Evolutionary conservation across 2,113 vertebrate genomes (phyloP), one percentile per base, ranked within the genome.

Genomic region (Caranx melampygus): DNA sequence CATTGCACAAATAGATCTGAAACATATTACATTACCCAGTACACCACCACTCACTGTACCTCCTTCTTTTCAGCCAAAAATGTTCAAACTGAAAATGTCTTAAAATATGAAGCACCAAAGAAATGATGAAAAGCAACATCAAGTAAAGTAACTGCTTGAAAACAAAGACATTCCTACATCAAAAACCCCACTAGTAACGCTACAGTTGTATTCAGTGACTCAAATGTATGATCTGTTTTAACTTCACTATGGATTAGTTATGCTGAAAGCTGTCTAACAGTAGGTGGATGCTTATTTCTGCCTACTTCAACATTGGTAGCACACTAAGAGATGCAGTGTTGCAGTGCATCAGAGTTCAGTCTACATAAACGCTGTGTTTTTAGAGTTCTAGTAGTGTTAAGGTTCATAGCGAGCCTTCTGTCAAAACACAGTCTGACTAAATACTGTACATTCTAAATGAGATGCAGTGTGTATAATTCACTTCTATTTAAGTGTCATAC

Each of bases 161-260:
- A 88, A 86, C 55, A 83, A 91, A 87, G 83, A 88, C 83, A 87
- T 87, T 92, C 82, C 78, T 70, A 87, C 89, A 90, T 89, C 77
- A 82, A 88, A 76, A 78, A 79, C 54, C 85, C 61, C 76, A 88
- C 72, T 67, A 73, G 47, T 58, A 68, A 82, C 34, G 3, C 70
- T 61, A 86, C 72, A 20, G 72, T 75, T 13, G 42, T 81, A 74
- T 75, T 59, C 6, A 34, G 79, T 80, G 86, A 76, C 21, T 78
- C 14, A 88, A 86, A 81, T 81, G 81, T 26, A 63, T 83, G 82
- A 82, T 75, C 45, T n/a, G 35, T 67, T 69, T 85, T n/a, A 89
- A 75, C 75, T 65, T 86, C 54, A 65, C 84, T 57, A 84, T 88
- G 57, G 21, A 76, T 77, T 82, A 85, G 14, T 81, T 72, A 71